Percentiles rank a stretch among this genome's conserved stretches.
These are phyloP conservation scores for Naja naja DNA, from an alignment of 2,113 vertebrate genomes.

Conservation along the genomic window DNA sequence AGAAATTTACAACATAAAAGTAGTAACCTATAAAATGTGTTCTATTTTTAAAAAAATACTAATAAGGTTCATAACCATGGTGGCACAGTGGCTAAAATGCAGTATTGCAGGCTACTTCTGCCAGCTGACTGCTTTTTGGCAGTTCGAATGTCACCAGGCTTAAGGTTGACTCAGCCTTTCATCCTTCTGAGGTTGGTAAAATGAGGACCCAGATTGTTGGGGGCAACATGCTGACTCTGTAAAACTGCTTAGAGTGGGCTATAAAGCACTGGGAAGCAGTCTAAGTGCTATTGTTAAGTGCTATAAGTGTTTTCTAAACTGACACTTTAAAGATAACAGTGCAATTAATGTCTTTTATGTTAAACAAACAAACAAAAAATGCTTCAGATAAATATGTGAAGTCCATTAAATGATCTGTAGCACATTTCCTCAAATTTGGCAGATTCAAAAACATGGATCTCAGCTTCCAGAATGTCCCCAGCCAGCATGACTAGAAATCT, in stretches of 20 bases:
- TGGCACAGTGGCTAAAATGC: no score
- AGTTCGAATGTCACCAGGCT: no score
- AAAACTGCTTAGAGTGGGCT: no score
- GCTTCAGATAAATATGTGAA: neutral
- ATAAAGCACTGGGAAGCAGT: no score
- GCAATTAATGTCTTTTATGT: neutral
- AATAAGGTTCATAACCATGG: neutral
- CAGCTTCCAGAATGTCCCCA: neutral
- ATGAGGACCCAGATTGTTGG: no score
- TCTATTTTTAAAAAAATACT: neutral
- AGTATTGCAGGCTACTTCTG: no score
- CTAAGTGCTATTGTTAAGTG: no score
- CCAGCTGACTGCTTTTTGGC: no score
- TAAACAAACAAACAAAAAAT: neutral
- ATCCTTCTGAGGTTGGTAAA: no score
- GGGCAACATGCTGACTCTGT: no score
- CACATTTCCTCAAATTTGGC: neutral
- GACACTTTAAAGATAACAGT: rapidly evolving
- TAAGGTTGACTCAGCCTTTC: no score
- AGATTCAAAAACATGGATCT: neutral
- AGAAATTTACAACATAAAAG: neutral
- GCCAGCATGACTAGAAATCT: neutral
- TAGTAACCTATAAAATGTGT: neutral
- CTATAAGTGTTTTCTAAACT: neutral
- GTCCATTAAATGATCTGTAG: neutral